phyloP scores from a whole-genome alignment of 2,113 vertebrate species.

The Sphaerodactylus townsendi region DNA sequence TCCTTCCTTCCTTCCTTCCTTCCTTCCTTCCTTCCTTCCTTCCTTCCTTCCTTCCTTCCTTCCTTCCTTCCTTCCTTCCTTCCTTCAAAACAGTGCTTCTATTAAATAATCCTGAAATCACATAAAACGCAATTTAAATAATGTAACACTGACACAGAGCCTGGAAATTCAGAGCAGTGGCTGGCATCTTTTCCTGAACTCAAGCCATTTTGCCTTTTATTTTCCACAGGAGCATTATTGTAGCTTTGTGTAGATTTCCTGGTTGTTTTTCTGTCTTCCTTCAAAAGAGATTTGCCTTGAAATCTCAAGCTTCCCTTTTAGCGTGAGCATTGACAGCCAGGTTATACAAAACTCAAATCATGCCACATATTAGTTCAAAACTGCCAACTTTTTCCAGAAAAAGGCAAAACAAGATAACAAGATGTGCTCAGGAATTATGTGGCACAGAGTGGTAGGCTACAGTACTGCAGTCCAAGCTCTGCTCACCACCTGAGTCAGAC shows the following conservation, averaged over 20 bases:
- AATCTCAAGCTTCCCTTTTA: not conserved
- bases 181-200: constrained; percentile 12
- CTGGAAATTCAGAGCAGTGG: constrained; percentile 16
- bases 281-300: not conserved
- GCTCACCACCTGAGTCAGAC: too few relatives aligned
- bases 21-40: too few relatives aligned
- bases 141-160: constrained; percentile 28
- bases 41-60: too few relatives aligned
- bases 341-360: not conserved
- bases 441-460: too few relatives aligned
- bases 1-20: too few relatives aligned
- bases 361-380: not conserved
- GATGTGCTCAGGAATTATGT: too few relatives aligned
- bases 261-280: constrained; percentile 1
- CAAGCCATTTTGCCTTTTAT: constrained; percentile 22
- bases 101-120: constrained; percentile 1
- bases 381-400: not conserved
- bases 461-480: too few relatives aligned
- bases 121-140: constrained; percentile 15
- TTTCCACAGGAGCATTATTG: constrained; percentile 24
- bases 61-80: too few relatives aligned
- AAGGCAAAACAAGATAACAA: not conserved
- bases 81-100: constrained; percentile 9
- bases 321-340: not conserved
- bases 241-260: constrained; percentile 24